Evolutionary conservation across 2,113 vertebrate species (phyloP).

Genomic region (Passer montanus): DNA sequence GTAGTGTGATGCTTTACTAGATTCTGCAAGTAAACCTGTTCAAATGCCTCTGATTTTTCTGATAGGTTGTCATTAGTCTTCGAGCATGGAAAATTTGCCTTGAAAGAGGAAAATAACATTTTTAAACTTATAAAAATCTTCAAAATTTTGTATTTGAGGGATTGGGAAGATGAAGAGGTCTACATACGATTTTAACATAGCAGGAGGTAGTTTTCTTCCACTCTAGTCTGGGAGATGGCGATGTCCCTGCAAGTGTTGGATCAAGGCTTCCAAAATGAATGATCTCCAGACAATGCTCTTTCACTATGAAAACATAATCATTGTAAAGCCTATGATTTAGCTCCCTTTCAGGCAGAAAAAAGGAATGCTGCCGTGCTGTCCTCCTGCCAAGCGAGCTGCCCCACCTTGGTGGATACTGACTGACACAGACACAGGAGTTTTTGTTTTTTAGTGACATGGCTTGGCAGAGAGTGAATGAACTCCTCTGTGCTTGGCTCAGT

Average conservation of each 20-base stretch:
- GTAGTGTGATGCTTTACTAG: not conserved
- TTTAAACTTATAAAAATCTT: not conserved
- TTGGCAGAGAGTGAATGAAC: not conserved
- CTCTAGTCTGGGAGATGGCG: not conserved
- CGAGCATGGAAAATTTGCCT: not conserved
- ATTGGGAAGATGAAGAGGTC: not conserved
- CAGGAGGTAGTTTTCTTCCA: not conserved
- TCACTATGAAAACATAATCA: not conserved
- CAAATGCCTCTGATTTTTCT: not conserved
- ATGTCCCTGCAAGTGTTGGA: not conserved
- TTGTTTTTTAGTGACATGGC: not conserved
- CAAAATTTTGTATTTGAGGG: not conserved
- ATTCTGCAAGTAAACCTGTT: not conserved
- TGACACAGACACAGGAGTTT: not conserved
- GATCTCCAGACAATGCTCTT: not conserved
- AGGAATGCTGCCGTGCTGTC: not conserved
- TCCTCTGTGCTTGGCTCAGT: not conserved
- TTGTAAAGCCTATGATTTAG: not conserved
- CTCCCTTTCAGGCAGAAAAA: not conserved
- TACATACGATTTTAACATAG: not conserved
- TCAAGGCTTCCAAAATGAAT: not conserved
- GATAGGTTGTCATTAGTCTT: not conserved
- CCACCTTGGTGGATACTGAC: not conserved
- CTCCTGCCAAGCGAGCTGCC: not conserved
- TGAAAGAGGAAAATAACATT: not conserved